phyloP scores from a whole-genome alignment of 30 jellyfish, hydroid and myxozoan species.

The Aurelia sp. region DNA sequence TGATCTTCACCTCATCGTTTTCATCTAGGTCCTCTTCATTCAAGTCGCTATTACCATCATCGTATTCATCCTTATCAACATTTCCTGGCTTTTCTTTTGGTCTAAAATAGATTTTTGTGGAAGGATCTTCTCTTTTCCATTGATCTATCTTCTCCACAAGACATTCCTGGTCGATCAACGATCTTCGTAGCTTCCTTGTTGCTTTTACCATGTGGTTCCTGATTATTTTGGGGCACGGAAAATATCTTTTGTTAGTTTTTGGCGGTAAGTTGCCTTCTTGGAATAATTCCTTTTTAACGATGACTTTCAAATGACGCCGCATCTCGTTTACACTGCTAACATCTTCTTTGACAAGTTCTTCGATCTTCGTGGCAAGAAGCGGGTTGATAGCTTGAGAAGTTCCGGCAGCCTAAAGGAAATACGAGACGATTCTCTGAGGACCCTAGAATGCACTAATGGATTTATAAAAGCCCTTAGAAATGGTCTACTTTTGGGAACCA shows the following conservation, averaged over 20 bases:
- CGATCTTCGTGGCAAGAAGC: constrained; percentile 2
- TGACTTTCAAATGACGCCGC: constrained; percentile 28
- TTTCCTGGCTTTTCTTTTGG: not conserved
- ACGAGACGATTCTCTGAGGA: no score
- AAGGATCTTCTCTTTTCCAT: constrained; percentile 29
- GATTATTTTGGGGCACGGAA: constrained; percentile 3
- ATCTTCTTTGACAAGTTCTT: constrained; percentile 21
- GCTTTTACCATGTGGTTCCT: constrained; percentile 19
- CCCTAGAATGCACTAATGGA: no score
- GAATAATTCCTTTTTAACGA: constrained; percentile 26
- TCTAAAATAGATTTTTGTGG: constrained; percentile 8
- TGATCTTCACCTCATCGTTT: not conserved
- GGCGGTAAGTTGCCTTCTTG: constrained; percentile 12
- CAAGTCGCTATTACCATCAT: not conserved
- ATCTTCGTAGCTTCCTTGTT: not conserved
- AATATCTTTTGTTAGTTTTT: constrained; percentile 16
- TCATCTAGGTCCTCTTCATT: not conserved
- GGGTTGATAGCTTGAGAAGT: constrained; percentile 23
- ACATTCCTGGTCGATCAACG: constrained; percentile 27
- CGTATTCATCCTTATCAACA: not conserved
- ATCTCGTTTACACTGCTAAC: constrained; percentile 40
- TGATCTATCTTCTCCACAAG: not conserved
- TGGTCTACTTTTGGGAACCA: no score
- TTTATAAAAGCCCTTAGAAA: no score
- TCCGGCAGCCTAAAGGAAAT: constrained; percentile 7